Base-by-base conservation (phyloP, 1,140 invertebrate species). In the Cotesia chilonis region DNA sequence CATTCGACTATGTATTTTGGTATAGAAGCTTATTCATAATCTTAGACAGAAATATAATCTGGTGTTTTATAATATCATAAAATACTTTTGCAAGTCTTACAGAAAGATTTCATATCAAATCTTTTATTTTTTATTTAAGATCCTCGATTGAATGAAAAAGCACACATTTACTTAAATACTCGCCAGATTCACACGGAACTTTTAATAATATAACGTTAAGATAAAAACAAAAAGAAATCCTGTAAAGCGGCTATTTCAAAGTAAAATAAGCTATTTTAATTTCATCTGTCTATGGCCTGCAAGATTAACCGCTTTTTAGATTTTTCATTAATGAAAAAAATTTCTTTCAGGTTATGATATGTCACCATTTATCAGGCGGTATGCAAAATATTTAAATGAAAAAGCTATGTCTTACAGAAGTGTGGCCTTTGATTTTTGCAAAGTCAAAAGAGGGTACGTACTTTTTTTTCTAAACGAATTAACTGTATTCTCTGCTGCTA, bases 391-490 rank as follows among this genome's bases (percentile, higher is more conserved):
- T 89, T 90, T 99, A 81, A 99, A 99, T 88, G 97, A 99, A 88
- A 99, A 99, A 88, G 97, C 98, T 67, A 89, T 98, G 71, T 98
- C 98, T 20, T 99, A 99, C 89, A 92, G 98, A 87, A 94, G 94
- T 54, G 97, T 99, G 81, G 98, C 98, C 70, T 99, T 99, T 87
- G 98, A 99, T 88, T 99, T 99, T 88, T 99, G 98, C 89, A 99
- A 99, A 94, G 96, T 99, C 54, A 99, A 98, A 88, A 90, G 98
- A 87, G 97, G 98, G 95, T 98, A 88, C 90, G 92, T 89, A 70
- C 67, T n/a, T 4, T 14, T n/a, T 20, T 12, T 64, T 35, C 20
- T 10, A 63, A 52, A 61, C 63, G n/a, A 52, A 35, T 7, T 37
- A n/a, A 36, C 54, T 17, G 17, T 17, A 67, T 67, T 65, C 28